Evolutionary conservation across 2,113 vertebrate species (phyloP).

Genomic region (Amblyornis subalaris): DNA sequence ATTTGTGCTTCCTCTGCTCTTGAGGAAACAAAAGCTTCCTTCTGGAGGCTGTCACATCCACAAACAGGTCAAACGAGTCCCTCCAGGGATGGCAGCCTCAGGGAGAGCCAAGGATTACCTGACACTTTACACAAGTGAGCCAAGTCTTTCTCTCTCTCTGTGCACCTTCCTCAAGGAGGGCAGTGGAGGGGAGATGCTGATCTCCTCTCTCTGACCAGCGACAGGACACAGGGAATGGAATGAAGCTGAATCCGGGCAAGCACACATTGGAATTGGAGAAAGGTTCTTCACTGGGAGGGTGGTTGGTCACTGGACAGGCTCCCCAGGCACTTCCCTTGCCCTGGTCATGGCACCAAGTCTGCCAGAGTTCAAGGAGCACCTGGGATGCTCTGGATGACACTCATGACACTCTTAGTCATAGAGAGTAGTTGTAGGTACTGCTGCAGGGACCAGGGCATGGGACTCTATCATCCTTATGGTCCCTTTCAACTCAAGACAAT

Average conservation of each 20-base stretch:
- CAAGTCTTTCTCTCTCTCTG: not conserved
- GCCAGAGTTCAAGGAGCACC: not conserved
- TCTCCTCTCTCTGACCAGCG: not conserved
- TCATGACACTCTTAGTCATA: accelerated
- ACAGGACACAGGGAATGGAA: not conserved
- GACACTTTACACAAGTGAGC: not conserved
- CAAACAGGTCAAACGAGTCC: not conserved
- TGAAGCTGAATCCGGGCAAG: not conserved
- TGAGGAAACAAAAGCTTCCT: not conserved
- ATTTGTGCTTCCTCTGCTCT: not conserved
- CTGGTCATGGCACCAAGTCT: not conserved
- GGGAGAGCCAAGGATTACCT: not conserved
- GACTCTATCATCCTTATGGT: not conserved
- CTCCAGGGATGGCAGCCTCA: not conserved
- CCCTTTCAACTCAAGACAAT: not conserved
- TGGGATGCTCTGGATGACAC: not conserved
- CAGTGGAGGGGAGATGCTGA: not conserved
- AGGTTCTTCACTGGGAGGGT: not conserved
- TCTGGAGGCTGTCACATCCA: not conserved
- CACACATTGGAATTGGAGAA: not conserved
- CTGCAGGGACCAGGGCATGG: not conserved
- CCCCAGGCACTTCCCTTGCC: not conserved
- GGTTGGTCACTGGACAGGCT: not conserved
- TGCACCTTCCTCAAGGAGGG: not conserved
- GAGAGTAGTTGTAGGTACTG: not conserved